Conservation (phyloP, 2,888 invertebrate species). For the Drosophila incognita region DNA sequence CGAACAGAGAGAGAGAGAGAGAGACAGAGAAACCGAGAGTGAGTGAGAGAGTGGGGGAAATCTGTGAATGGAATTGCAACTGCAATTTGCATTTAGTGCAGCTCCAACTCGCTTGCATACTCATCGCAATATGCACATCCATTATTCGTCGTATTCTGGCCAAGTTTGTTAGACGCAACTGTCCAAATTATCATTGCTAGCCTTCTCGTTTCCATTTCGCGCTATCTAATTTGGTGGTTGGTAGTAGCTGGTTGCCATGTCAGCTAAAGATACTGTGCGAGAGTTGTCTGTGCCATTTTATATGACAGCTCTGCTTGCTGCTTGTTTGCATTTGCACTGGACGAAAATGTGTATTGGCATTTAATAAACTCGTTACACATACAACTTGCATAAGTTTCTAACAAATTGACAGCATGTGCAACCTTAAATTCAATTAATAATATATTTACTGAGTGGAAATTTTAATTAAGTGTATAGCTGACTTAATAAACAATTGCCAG, state of each 20-base stretch:
- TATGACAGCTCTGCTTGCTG: constrained; percentile 17
- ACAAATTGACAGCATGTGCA: not conserved
- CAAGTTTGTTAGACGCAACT: constrained; percentile 48
- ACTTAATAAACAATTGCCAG: not conserved
- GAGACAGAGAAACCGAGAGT: not conserved
- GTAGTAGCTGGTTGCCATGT: constrained; percentile 38
- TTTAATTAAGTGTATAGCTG: not conserved
- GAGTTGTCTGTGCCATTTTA: constrained; percentile 34
- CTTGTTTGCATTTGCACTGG: constrained; percentile 31
- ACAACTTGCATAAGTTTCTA: too few relatives aligned
- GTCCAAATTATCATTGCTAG: constrained; percentile 13
- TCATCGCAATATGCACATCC: constrained; percentile 16
- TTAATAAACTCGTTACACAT: not conserved
- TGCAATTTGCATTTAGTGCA: constrained; percentile 49
- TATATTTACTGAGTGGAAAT: not conserved
- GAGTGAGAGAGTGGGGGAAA: constrained; percentile 4
- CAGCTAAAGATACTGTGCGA: constrained; percentile 49
- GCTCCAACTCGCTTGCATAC: constrained; percentile 1
- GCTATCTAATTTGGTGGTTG: constrained; percentile 29
- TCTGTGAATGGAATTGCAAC: constrained; percentile 44
- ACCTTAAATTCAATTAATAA: not conserved
- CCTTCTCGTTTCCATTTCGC: constrained; percentile 6
- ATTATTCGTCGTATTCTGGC: constrained; percentile 42
- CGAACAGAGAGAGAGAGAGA: not conserved
- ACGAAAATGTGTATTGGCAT: constrained; percentile 8